Conservation (phyloP, 1,140 invertebrate species). For the Triops cancriformis region DNA sequence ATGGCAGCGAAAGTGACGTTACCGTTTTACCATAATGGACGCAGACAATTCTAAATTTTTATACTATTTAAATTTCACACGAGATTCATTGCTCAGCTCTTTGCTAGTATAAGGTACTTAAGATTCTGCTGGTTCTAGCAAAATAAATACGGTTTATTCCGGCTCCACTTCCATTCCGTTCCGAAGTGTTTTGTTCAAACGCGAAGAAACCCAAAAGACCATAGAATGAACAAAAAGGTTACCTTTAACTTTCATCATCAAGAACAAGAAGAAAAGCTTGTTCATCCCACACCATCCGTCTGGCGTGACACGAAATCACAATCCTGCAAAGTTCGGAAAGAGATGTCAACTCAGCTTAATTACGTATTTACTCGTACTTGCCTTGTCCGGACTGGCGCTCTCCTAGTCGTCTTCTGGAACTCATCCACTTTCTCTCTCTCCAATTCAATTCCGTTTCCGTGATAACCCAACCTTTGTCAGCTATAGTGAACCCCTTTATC, state of each 20-base stretch:
- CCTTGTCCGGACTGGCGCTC: not conserved
- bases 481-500: not conserved
- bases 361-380: conserved; percentile 11
- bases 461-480: conserved; percentile 7
- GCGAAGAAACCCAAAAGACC: too few species aligned
- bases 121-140: too few species aligned
- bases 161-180: too few species aligned
- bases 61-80: too few species aligned
- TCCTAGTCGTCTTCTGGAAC: not conserved
- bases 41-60: too few species aligned
- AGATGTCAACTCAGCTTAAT: conserved; percentile 8
- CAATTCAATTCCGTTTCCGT: conserved; percentile 10
- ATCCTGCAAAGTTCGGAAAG: not conserved
- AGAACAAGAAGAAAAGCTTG: not conserved
- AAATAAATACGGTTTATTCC: too few species aligned
- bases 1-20: too few species aligned
- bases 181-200: too few species aligned
- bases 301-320: not conserved
- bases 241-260: not conserved
- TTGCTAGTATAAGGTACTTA: too few species aligned
- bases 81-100: too few species aligned
- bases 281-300: not conserved
- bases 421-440: not conserved
- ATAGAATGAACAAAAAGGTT: not conserved
- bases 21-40: too few species aligned